Conservation (phyloP, 2,888 invertebrate genomes). For the Hecatera dysodea region DNA sequence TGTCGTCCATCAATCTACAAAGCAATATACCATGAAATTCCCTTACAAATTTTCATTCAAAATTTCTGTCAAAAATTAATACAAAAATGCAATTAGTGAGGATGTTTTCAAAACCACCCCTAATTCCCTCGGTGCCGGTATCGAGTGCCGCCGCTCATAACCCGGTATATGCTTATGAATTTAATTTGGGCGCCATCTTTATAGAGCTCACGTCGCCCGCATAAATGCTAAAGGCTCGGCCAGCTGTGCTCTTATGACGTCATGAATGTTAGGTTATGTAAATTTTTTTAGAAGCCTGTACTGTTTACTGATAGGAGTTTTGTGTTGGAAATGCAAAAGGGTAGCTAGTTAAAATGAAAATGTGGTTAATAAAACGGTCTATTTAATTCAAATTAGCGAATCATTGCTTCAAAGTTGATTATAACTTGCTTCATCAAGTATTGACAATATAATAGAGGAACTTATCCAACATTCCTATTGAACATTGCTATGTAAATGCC, state of each 20-base stretch:
- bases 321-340: slow-evolving; percentile 4
- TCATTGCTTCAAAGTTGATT: not conserved
- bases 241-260: slow-evolving; percentile 56
- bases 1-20: slow-evolving; percentile 33
- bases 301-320: slow-evolving; percentile 42
- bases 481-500: not conserved
- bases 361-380: not conserved
- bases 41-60: slow-evolving; percentile 22
- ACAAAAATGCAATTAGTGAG: slow-evolving; percentile 51
- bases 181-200: slow-evolving; percentile 75
- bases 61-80: slow-evolving; percentile 51
- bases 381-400: not conserved
- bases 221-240: slow-evolving; percentile 62
- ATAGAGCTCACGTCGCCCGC: slow-evolving; percentile 72
- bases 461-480: not conserved
- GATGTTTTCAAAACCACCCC: slow-evolving; percentile 32
- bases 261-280: slow-evolving; percentile 54
- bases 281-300: slow-evolving; percentile 40
- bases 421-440: not conserved
- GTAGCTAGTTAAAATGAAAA: slow-evolving; percentile 8
- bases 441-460: not conserved
- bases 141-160: slow-evolving; percentile 30
- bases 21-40: slow-evolving; percentile 10
- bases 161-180: slow-evolving; percentile 71
- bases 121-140: slow-evolving; percentile 48